A percentile compares a stretch with the other conserved stretches of the same genome.
Evolutionary conservation across 2,113 vertebrate species (phyloP).

Genomic region (Sitta europaea): DNA sequence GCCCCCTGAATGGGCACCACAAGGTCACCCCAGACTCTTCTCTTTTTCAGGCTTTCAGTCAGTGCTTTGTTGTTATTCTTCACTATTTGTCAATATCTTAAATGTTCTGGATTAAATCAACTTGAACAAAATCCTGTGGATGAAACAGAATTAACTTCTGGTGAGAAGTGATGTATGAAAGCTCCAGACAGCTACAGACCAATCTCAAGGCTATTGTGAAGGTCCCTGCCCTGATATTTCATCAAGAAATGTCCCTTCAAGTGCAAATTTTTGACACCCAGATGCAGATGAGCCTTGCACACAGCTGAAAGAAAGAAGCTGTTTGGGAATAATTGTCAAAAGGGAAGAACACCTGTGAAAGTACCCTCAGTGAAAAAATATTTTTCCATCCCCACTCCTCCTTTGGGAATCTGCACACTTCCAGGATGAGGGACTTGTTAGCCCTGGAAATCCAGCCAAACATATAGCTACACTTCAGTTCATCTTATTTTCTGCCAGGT

Average conservation of each 20-base stretch:
- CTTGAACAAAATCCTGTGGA: background rate
- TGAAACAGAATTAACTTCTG: background rate
- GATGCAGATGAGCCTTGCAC: background rate
- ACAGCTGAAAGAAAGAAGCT: background rate
- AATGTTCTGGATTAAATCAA: background rate
- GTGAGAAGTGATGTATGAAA: background rate
- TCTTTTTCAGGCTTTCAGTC: background rate
- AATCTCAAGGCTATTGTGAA: background rate
- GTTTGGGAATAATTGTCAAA: background rate
- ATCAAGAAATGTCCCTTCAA: background rate
- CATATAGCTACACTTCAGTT: background rate
- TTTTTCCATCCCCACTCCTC: background rate
- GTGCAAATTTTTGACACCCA: background rate
- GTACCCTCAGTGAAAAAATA: background rate
- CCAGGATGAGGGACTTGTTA: background rate
- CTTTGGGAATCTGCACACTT: background rate
- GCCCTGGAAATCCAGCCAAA: constrained; percentile 23
- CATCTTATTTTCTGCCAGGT: constrained; percentile 12
- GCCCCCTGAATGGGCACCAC: background rate
- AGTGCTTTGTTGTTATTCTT: background rate
- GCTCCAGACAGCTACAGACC: background rate
- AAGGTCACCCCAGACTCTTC: background rate
- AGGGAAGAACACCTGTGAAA: constrained; percentile 2
- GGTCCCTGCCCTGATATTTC: background rate
- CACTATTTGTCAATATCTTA: background rate